Base-by-base conservation (phyloP, 2,113 vertebrate species). In the Eulemur macaco region DNA sequence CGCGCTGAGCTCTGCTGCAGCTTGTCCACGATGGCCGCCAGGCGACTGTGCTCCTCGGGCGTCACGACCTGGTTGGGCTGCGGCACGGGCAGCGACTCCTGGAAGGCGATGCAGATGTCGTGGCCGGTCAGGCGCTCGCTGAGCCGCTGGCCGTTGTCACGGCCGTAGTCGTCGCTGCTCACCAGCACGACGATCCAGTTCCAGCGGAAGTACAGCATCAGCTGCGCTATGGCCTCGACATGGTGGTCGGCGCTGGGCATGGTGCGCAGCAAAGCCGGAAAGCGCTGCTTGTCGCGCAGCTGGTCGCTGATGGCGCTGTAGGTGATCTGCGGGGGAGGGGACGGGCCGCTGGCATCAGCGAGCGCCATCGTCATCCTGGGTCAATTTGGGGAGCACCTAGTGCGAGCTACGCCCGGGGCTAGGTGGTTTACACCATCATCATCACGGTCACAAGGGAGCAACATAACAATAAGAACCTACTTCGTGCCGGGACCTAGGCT, bases 221-320 rank as follows among this genome's bases (percentile, higher is more conserved):
- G 94, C 69, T 98, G 96, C 69, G 99, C 97, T 96, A 99, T 98
- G 39, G 99, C 99, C 18, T 97, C 86, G 0, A 99, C 96, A 77
- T 99, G 99, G 94, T 99, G 99, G 13, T 98, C 98, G 58, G 99
- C 99, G 9, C 98, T 99, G 1, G 99, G 98, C 76, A 98, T 98
- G 2, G 99, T 99, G 95, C 99, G 99, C 83, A 99, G 98, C 96
- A 98, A 98, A 3, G 98, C 14, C 0, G 99, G 99, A 96, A 99
- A 99, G 58, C 86, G 42, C 11, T 8, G 1, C 94, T 98, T 99
- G 97, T 99, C 97, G 37, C 98, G 98, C 81, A 99, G 98, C 81
- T 96, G 27, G 71, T 99, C 98, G 8, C 97, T 98, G 93, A 99
- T 98, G 37, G 99, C 98, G 34, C 99, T 98, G 86, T 99, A 99